Conservation (phyloP, 2,113 vertebrate genomes). For the Motacilla alba region DNA sequence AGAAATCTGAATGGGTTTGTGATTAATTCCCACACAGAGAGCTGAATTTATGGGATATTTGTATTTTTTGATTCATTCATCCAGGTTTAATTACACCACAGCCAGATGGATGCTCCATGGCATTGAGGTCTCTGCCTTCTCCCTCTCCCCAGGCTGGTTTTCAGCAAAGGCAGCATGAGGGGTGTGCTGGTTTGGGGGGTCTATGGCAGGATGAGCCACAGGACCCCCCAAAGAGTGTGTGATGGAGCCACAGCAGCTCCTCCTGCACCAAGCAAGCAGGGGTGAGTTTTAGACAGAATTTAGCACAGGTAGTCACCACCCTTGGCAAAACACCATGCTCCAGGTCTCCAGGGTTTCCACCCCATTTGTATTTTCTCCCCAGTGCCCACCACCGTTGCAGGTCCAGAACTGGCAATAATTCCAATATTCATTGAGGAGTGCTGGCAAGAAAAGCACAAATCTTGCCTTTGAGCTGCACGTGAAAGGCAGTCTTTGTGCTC, state of each 20-base stretch:
- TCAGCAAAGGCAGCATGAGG: neutral
- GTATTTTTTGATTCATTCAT: neutral
- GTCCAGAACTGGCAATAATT: neutral
- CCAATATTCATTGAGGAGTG: neutral
- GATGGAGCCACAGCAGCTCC: neutral
- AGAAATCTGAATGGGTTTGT: neutral
- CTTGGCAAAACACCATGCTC: accelerated
- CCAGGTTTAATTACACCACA: neutral
- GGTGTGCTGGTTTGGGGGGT: neutral
- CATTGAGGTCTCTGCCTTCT: neutral
- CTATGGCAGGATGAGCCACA: accelerated
- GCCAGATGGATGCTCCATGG: accelerated
- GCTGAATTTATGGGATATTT: neutral
- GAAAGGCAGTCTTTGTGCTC: constrained; percentile 1
- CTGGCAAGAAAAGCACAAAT: neutral
- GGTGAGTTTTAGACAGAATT: neutral
- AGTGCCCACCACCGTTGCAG: neutral
- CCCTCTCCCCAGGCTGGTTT: neutral
- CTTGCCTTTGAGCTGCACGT: neutral
- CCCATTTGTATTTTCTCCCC: neutral
- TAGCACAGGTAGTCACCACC: neutral
- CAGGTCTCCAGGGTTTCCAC: neutral
- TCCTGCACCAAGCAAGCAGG: neutral
- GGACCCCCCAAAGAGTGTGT: accelerated
- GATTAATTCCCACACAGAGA: neutral